These are phyloP conservation scores for Synaphobranchus kaupii DNA, from an alignment of 2,797 vertebrate species.

Conservation along the genomic window DNA sequence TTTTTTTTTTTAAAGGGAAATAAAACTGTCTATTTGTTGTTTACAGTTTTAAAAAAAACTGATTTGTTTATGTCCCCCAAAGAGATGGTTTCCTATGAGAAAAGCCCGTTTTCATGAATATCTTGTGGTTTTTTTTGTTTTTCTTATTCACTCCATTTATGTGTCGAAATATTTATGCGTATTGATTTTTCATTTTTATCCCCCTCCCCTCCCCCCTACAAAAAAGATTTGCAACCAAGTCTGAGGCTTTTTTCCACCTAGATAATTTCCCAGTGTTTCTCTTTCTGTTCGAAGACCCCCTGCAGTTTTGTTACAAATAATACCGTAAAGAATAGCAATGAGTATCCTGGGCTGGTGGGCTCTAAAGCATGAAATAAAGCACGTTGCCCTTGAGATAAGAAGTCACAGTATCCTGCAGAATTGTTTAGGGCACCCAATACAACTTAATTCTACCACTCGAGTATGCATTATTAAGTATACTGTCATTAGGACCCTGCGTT, in stretches of 20 bases:
- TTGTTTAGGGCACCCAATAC: background rate
- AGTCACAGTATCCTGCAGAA: background rate
- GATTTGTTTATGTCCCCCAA: slow-evolving; percentile 46
- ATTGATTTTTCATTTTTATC: background rate
- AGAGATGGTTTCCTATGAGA: slow-evolving; percentile 58
- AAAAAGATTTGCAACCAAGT: background rate
- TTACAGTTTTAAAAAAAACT: slow-evolving; percentile 51
- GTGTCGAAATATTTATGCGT: background rate
- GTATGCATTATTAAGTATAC: background rate
- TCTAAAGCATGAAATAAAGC: background rate
- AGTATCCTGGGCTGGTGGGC: background rate
- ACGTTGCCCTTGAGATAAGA: background rate
- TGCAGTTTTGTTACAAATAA: background rate
- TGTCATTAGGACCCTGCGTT: background rate
- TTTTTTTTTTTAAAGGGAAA: slow-evolving; percentile 67
- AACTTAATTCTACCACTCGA: background rate
- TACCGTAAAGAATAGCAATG: background rate
- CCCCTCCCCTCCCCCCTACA: too few species aligned
- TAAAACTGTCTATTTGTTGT: slow-evolving; percentile 54
- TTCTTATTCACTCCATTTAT: slow-evolving; percentile 20
- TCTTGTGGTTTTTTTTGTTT: slow-evolving; percentile 21
- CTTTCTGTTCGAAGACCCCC: background rate
- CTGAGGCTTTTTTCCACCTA: background rate
- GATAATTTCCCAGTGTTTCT: background rate
- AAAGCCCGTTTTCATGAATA: slow-evolving; percentile 49